Conservation (phyloP, 2,113 vertebrate genomes). For the Pogonocichla stellata region DNA sequence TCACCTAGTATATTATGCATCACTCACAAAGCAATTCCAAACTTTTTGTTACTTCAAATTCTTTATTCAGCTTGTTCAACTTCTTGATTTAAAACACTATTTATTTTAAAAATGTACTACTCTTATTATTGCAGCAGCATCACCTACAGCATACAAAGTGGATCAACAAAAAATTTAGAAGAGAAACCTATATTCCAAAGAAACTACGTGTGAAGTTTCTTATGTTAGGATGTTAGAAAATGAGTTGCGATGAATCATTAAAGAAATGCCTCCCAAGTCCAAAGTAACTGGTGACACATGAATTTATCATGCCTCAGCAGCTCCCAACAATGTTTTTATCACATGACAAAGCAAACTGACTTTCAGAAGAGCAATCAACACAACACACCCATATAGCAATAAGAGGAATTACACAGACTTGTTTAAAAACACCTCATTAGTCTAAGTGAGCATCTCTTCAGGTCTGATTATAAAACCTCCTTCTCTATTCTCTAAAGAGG, state of each 20-base stretch:
- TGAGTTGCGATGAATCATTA: not conserved
- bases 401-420: not conserved
- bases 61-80: not conserved
- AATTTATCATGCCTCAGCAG: not conserved
- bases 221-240: not conserved
- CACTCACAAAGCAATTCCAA: not conserved
- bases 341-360: not conserved
- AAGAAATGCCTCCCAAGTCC: not conserved
- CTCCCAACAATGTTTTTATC: not conserved
- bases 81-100: not conserved
- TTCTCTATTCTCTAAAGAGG: constrained; percentile 18
- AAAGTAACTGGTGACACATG: not conserved
- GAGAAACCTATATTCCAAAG: not conserved
- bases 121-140: not conserved
- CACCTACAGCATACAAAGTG: not conserved
- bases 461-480: not conserved
- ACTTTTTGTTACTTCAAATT: not conserved
- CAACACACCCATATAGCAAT: not conserved
- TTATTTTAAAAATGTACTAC: not conserved
- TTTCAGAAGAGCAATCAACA: not conserved
- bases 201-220: not conserved
- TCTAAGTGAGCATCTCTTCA: not conserved
- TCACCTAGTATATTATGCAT: not conserved
- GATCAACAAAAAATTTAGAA: not conserved
- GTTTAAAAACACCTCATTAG: not conserved